These are phyloP conservation scores for Phortica magna DNA, from an alignment of 2,888 invertebrate species.

Conservation along the genomic window DNA sequence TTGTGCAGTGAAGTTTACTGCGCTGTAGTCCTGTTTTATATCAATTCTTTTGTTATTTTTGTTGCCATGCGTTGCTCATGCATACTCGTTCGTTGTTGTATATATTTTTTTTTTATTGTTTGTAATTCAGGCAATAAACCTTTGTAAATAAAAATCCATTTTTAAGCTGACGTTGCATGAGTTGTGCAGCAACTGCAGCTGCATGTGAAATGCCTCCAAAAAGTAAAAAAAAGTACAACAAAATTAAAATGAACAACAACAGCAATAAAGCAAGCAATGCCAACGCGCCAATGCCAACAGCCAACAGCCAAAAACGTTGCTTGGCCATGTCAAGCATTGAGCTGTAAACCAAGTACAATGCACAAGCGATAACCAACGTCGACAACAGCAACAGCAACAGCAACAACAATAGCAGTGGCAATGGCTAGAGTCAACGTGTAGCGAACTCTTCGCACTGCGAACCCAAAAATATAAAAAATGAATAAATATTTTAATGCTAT, in stretches of 20 bases:
- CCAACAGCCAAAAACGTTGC: not conserved
- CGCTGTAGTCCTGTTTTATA: no score
- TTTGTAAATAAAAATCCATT: constrained; percentile 28
- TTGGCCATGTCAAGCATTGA: constrained; percentile 10
- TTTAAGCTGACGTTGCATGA: constrained; percentile 33
- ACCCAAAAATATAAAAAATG: not conserved
- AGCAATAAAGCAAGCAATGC: not conserved
- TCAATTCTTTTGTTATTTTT: no score
- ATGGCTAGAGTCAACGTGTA: not conserved
- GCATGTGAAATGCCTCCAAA: constrained; percentile 11
- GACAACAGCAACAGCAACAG: not conserved
- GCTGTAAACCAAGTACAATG: not conserved
- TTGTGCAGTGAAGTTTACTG: no score
- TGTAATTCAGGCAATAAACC: constrained; percentile 33
- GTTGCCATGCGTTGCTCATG: no score
- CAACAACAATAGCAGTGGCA: not conserved
- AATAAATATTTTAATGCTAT: constrained; percentile 44
- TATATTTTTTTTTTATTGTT: not conserved
- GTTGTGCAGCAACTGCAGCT: constrained; percentile 28
- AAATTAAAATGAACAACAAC: not conserved
- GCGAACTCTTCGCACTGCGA: not conserved
- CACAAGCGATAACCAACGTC: not conserved
- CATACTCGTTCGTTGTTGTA: not conserved
- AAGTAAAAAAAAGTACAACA: not conserved
- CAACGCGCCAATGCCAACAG: constrained; percentile 10